Evolutionary conservation across 1,140 invertebrate genomes (phyloP), one percentile per base, ranked within the genome.

Genomic region (Platorchestia sp.): DNA sequence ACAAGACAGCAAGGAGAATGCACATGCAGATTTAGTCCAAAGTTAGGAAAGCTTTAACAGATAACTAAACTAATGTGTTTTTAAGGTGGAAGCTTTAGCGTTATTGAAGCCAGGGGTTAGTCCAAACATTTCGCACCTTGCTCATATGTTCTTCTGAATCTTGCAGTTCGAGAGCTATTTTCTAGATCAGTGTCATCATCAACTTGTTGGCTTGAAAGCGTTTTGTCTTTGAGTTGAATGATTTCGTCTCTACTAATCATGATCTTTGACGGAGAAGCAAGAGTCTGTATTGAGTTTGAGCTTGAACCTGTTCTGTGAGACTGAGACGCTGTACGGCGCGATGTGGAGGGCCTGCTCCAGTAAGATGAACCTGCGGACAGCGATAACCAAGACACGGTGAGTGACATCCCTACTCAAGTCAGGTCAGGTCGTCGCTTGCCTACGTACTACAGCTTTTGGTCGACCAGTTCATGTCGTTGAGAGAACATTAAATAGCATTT

Each of bases 291-390:
- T 10, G 7, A 36, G 91, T 93, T 45, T 93, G 6, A 14, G 91
- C 43, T 93, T 93, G 91, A 47, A 93, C 91, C 91, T 93, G 91
- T 44, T 93, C 45, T 93, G 40, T 45, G 91, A 93, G 91, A 45
- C 45, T 47, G 91, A 93, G 91, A 93, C 36, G 87, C 87, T 27
- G 91, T 93, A 44, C 91, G 91, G 19, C 91, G 91, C 36, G 91
- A 44, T 45, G 91, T 45, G 43, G 91, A 93, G 6, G 91, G 45
- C 45, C 91, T 45, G 91, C 91, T 93, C 91, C 91, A 93, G 91
- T 93, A 93, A 3, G 91, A 10, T 41, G 91, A 16, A 93, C 91
- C 91, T 93, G 91, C 45, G 45, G 40, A 47, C 91, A 47, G 91
- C 10, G 43, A 90, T 44, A 93, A 93, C 91, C 91, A 93, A 45